Evolutionary conservation across 2,113 vertebrate species (phyloP).

Genomic region (Ahaetulla prasina): DNA sequence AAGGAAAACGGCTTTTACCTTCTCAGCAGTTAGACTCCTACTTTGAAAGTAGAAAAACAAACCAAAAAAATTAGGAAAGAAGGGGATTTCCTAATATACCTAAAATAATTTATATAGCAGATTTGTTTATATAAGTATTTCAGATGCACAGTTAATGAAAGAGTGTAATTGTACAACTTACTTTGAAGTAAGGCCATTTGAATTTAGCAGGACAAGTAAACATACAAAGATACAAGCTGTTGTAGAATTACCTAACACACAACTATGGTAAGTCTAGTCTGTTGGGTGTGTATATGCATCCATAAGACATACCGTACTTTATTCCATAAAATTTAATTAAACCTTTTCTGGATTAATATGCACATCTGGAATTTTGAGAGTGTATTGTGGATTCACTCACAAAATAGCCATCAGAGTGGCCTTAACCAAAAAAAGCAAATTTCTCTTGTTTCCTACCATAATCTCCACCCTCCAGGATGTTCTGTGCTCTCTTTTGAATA

Average conservation of each 20-base stretch:
- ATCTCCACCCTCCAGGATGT: neutral
- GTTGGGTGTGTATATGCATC: neutral
- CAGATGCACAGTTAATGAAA: neutral
- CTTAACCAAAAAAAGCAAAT: neutral
- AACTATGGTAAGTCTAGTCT: neutral
- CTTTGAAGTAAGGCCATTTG: neutral
- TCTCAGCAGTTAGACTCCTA: slow-evolving; percentile 60
- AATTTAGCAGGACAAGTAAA: neutral
- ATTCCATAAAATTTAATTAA: neutral
- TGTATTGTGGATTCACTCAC: neutral
- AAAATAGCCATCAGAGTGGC: neutral
- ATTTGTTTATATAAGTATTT: slow-evolving; percentile 13
- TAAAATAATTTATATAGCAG: slow-evolving; percentile 17
- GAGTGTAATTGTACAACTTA: neutral
- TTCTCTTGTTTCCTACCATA: neutral
- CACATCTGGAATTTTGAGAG: neutral
- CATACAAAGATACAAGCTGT: neutral
- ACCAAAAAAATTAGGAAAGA: neutral
- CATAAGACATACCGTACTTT: neutral
- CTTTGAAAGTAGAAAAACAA: slow-evolving; percentile 36
- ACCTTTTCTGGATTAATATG: neutral
- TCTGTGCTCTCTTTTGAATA: neutral
- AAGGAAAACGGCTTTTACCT: slow-evolving; percentile 68
- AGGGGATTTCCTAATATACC: slow-evolving; percentile 7
- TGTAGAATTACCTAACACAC: neutral